These are phyloP conservation scores for Lepisosteus osseus DNA, from an alignment of 2,113 vertebrate species.

Conservation along the genomic window DNA sequence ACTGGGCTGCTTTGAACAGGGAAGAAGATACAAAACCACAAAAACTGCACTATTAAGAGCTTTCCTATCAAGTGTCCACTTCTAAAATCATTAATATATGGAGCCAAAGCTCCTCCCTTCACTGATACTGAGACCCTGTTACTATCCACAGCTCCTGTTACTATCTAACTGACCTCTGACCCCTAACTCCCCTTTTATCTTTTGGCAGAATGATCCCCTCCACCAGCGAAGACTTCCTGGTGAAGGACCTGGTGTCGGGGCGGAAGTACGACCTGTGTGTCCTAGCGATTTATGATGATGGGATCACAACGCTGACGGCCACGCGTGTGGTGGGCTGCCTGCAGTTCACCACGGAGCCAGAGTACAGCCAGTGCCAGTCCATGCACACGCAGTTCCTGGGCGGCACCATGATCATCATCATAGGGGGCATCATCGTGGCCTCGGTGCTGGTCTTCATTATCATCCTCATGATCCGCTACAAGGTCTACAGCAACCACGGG, in stretches of 20 bases:
- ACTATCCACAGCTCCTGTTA: no score
- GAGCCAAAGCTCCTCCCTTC: no score
- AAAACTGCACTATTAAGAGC: no score
- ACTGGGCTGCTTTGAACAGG: no score
- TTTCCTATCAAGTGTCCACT: no score
- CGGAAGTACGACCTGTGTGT: slow-evolving; percentile 88
- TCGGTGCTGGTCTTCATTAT: slow-evolving; percentile 92
- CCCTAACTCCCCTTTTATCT: slow-evolving; percentile 9
- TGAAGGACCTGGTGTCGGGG: slow-evolving; percentile 83
- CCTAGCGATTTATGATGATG: slow-evolving; percentile 79
- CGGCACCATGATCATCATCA: slow-evolving; percentile 93
- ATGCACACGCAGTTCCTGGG: slow-evolving; percentile 86
- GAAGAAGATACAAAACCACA: no score
- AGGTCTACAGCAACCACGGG: slow-evolving; percentile 81
- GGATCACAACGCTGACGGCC: slow-evolving; percentile 73
- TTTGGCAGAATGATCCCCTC: slow-evolving; percentile 86
- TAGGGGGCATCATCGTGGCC: slow-evolving; percentile 91
- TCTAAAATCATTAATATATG: no score
- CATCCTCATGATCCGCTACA: slow-evolving; percentile 88
- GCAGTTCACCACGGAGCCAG: slow-evolving; percentile 75
- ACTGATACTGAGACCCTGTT: no score
- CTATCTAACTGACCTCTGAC: no score
- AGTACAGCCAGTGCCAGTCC: slow-evolving; percentile 76
- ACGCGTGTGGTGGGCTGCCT: slow-evolving; percentile 79
- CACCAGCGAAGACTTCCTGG: slow-evolving; percentile 81